Evolutionary conservation across 1,140 invertebrate species (phyloP).

Genomic region (Drosophila lacteicornis): DNA sequence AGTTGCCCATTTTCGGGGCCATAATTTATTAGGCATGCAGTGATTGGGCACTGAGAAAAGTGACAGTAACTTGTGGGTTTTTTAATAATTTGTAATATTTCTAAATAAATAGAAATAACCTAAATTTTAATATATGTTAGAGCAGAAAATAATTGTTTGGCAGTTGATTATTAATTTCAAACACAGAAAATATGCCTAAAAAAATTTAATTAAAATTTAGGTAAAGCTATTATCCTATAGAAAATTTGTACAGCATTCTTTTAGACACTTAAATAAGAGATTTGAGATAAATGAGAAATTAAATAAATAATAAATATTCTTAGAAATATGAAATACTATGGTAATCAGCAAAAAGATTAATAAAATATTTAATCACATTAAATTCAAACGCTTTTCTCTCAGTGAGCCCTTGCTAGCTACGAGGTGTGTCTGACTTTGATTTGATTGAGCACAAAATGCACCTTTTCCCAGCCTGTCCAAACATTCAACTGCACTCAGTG

Average conservation of each 20-base stretch:
- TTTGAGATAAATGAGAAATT: too few species aligned
- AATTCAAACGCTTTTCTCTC: neutral
- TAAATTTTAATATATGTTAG: neutral
- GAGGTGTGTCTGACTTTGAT: constrained; percentile 41
- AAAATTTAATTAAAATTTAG: too few species aligned
- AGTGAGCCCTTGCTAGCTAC: neutral
- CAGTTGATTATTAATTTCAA: neutral
- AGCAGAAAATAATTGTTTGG: neutral
- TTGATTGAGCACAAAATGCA: constrained; percentile 48
- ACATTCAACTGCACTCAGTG: constrained; percentile 30
- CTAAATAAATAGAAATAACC: too few species aligned
- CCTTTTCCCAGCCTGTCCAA: constrained; percentile 35
- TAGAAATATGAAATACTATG: neutral
- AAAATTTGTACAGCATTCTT: too few species aligned
- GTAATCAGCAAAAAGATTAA: neutral
- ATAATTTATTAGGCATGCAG: constrained; percentile 33
- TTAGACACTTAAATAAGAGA: too few species aligned
- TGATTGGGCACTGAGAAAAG: constrained; percentile 11
- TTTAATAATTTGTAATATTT: too few species aligned
- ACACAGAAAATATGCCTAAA: too few species aligned
- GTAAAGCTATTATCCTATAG: too few species aligned
- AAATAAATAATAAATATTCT: too few species aligned
- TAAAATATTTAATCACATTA: neutral
- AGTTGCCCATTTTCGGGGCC: constrained; percentile 14
- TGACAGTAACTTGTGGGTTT: neutral